These are phyloP conservation scores for Limosa lapponica DNA, from an alignment of 2,797 vertebrate genomes.

Conservation along the genomic window DNA sequence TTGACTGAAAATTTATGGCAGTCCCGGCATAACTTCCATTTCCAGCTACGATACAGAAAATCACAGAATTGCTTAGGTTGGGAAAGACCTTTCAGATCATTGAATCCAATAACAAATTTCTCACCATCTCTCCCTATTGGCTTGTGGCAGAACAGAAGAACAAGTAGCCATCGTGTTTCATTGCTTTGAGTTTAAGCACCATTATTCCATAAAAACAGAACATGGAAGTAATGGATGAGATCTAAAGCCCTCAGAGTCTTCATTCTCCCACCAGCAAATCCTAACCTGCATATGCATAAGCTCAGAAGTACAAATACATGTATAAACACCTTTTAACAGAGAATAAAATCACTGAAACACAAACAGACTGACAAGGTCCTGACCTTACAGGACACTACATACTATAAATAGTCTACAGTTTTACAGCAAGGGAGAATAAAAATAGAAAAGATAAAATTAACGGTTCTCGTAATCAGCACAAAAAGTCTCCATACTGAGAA, in stretches of 20 bases:
- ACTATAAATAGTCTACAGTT: not conserved
- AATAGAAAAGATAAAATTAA: not conserved
- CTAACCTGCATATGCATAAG: not conserved
- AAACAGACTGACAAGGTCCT: not conserved
- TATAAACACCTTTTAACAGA: not conserved
- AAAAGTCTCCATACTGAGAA: not conserved
- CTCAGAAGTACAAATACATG: not conserved
- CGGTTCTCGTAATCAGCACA: not conserved
- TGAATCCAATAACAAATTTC: not conserved
- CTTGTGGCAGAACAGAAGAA: not conserved
- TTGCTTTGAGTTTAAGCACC: not conserved
- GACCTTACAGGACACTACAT: not conserved
- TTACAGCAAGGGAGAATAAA: not conserved
- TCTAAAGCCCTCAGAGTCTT: not conserved
- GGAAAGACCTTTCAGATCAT: not conserved
- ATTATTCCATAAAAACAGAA: not conserved
- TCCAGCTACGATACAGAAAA: not conserved
- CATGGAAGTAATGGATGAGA: not conserved
- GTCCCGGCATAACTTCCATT: not conserved
- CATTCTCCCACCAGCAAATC: accelerated
- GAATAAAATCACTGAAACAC: not conserved
- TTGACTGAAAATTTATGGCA: not conserved
- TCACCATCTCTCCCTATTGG: not conserved
- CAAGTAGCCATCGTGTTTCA: not conserved
- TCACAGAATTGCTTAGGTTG: not conserved